Evolutionary conservation across 1,140 invertebrate genomes (phyloP).

Genomic region (Musca domestica): DNA sequence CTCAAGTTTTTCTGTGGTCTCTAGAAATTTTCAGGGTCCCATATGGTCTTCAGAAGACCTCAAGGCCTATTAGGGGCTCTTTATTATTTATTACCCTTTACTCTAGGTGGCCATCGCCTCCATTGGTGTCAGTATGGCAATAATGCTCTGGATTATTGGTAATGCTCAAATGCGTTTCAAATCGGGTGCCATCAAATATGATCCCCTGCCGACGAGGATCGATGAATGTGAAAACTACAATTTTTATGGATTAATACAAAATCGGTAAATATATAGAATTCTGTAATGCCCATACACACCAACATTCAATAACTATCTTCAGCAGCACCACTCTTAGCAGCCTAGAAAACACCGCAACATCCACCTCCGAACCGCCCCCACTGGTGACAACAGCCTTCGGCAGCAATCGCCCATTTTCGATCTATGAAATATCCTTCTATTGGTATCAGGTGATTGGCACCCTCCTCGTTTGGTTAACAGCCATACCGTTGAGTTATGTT

Average conservation of each 20-base stretch:
- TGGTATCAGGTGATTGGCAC: constrained; percentile 65
- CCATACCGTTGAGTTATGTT: constrained; percentile 54
- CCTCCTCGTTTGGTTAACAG: constrained; percentile 62
- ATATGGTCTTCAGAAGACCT: too few species aligned
- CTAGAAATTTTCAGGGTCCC: too few species aligned
- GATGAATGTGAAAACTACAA: constrained; percentile 60
- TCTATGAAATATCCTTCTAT: constrained; percentile 62
- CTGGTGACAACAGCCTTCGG: constrained; percentile 37
- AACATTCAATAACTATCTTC: background rate
- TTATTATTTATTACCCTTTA: too few species aligned
- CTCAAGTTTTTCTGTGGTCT: too few species aligned
- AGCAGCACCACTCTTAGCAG: background rate
- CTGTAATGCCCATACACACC: too few species aligned
- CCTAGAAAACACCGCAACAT: too few species aligned
- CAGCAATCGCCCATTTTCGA: constrained; percentile 53
- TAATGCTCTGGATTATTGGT: constrained; percentile 74
- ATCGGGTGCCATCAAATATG: constrained; percentile 57
- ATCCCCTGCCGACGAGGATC: constrained; percentile 57
- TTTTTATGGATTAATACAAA: constrained; percentile 31
- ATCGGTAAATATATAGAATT: constrained; percentile 33
- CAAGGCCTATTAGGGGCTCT: too few species aligned
- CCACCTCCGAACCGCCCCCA: background rate
- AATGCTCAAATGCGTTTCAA: constrained; percentile 69
- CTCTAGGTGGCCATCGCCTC: too few species aligned
- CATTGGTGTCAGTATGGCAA: constrained; percentile 62